Conservation (phyloP, 2,888 invertebrate genomes). For the Pyrrhosoma nymphula region DNA sequence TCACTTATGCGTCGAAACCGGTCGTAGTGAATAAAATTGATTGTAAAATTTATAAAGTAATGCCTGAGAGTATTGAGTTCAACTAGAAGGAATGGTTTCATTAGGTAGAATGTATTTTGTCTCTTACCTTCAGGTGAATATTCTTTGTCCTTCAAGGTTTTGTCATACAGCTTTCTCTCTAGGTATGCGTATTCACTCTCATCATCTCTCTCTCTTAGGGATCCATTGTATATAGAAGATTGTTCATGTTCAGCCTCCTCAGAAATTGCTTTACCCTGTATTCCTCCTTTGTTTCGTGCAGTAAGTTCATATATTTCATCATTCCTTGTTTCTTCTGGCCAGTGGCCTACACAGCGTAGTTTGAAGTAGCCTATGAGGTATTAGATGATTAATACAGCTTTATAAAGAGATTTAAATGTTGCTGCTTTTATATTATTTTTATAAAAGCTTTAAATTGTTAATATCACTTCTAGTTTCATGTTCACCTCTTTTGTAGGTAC, state of each 20-base stretch:
- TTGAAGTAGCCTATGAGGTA: background rate
- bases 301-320: background rate
- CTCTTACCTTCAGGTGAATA: conserved; percentile 37
- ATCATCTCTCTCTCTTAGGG: conserved; percentile 38
- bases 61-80: no score
- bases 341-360: conserved; percentile 34
- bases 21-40: no score
- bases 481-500: no score
- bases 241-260: background rate
- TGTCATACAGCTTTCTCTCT: conserved; percentile 34
- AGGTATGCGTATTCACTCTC: conserved; percentile 47
- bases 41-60: no score
- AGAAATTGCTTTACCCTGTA: background rate
- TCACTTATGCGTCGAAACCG: no score
- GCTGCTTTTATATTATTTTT: no score
- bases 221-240: conserved; percentile 44
- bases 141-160: conserved; percentile 24
- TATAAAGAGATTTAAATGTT: no score
- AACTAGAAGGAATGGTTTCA: no score
- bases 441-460: no score
- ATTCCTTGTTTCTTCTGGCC: conserved; percentile 41
- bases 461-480: no score
- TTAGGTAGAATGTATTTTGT: no score
- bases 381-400: no score
- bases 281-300: background rate